Evolutionary conservation across 2,888 invertebrate species (phyloP).

Genomic region (Mechanitis messenoides): DNA sequence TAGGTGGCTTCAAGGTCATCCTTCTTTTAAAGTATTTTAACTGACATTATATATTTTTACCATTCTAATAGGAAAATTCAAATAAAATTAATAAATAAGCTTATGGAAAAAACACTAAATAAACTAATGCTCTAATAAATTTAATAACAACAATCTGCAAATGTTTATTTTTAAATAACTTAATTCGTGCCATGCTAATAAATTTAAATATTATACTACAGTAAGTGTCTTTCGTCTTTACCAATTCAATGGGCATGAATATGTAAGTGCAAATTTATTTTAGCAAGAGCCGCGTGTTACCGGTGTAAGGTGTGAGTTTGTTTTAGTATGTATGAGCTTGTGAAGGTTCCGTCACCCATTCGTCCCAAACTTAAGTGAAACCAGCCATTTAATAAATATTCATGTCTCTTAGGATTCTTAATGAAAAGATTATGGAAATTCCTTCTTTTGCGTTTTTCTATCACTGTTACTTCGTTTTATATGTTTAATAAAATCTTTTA

Average conservation of each 20-base stretch:
- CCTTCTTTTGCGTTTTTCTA: constrained; percentile 21
- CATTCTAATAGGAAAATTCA: too few species aligned
- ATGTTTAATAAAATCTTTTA: not conserved
- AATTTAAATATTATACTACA: too few species aligned
- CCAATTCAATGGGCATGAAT: not conserved
- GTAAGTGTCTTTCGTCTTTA: not conserved
- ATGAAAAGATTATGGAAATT: constrained; percentile 33
- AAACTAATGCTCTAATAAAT: too few species aligned
- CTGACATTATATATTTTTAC: too few species aligned
- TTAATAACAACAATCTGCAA: too few species aligned
- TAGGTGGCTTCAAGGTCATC: too few species aligned
- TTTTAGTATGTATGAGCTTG: constrained; percentile 5
- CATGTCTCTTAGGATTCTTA: constrained; percentile 27
- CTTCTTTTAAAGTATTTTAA: too few species aligned
- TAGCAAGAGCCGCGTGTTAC: not conserved
- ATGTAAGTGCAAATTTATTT: not conserved
- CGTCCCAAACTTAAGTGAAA: constrained; percentile 28
- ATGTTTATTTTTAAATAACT: too few species aligned
- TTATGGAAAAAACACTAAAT: too few species aligned
- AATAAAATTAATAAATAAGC: too few species aligned
- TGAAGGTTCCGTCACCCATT: constrained; percentile 18
- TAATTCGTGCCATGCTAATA: too few species aligned
- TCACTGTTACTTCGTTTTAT: constrained; percentile 13
- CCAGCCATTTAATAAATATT: constrained; percentile 33
- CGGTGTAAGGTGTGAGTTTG: not conserved